Evolutionary conservation across 2,888 invertebrate species (phyloP).

Genomic region (Clunio marinus): DNA sequence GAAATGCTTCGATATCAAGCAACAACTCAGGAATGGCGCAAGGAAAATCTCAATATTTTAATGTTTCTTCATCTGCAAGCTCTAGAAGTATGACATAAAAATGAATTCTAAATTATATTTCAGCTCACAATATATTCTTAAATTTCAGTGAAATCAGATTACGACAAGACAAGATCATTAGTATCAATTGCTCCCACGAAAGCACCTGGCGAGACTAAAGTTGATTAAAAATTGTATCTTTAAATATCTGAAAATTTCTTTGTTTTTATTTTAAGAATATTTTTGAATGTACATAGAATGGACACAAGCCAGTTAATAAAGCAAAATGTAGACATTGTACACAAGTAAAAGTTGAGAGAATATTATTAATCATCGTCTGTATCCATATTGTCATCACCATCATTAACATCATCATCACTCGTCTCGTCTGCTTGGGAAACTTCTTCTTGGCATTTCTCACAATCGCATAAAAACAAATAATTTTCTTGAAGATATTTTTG

Average conservation of each 20-base stretch:
- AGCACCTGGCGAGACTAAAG: not conserved
- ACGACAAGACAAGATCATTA: not conserved
- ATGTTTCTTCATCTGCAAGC: not conserved
- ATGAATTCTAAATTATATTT: not conserved
- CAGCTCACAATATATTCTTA: not conserved
- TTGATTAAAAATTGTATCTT: not conserved
- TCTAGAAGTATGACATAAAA: not conserved
- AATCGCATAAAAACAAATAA: constrained; percentile 78
- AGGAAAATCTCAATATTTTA: constrained; percentile 28
- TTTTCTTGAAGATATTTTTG: constrained; percentile 65
- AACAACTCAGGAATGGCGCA: constrained; percentile 6
- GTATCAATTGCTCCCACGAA: not conserved
- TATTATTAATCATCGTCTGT: constrained; percentile 45
- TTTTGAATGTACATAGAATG: constrained; percentile 13
- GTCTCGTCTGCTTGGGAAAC: constrained; percentile 73
- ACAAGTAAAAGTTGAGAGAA: not conserved
- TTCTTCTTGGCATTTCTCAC: constrained; percentile 72
- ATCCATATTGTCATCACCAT: constrained; percentile 50
- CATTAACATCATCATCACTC: constrained; percentile 71
- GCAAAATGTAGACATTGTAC: not conserved
- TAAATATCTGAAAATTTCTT: not conserved
- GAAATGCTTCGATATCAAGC: not conserved
- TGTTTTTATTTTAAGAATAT: not conserved
- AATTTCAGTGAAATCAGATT: not conserved
- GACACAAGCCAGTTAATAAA: not conserved